Percentiles rank a stretch among this genome's conserved stretches.
Evolutionary conservation across 2,797 vertebrate species (phyloP).

Genomic region (Eurystomus glaucurus): DNA sequence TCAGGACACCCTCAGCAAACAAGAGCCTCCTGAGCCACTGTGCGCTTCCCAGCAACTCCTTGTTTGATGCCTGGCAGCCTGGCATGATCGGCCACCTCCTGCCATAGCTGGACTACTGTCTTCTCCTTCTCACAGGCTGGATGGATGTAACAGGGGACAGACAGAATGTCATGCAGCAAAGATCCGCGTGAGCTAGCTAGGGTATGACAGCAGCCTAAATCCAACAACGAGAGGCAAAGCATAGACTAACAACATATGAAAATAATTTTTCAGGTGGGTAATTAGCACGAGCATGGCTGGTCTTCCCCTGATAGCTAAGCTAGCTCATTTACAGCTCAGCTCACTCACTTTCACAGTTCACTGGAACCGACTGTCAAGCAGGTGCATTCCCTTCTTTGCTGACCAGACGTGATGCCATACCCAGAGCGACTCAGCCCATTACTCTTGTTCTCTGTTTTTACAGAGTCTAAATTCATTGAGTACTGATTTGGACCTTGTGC

Average conservation of each 20-base stretch:
- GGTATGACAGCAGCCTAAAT: background rate
- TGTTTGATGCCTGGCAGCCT: background rate
- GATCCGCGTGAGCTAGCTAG: background rate
- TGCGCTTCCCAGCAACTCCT: background rate
- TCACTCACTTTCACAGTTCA: background rate
- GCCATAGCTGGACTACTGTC: background rate
- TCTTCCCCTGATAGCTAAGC: background rate
- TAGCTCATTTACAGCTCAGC: background rate
- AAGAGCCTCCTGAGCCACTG: background rate
- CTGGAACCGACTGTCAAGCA: rapidly evolving
- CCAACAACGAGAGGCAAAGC: rapidly evolving
- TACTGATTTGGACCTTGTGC: background rate
- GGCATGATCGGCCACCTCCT: background rate
- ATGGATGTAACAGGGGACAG: rapidly evolving
- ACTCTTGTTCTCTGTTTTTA: background rate
- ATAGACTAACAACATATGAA: rapidly evolving
- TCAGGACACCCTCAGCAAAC: background rate
- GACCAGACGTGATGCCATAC: background rate
- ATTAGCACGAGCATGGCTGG: rapidly evolving
- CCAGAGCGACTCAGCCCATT: background rate
- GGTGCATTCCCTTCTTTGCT: background rate
- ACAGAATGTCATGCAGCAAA: background rate
- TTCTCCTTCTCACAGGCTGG: background rate
- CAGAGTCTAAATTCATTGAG: background rate
- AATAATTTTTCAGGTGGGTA: background rate